These are phyloP conservation scores for Pediacus dermestoides DNA, from an alignment of 2,888 invertebrate genomes.

Conservation along the genomic window DNA sequence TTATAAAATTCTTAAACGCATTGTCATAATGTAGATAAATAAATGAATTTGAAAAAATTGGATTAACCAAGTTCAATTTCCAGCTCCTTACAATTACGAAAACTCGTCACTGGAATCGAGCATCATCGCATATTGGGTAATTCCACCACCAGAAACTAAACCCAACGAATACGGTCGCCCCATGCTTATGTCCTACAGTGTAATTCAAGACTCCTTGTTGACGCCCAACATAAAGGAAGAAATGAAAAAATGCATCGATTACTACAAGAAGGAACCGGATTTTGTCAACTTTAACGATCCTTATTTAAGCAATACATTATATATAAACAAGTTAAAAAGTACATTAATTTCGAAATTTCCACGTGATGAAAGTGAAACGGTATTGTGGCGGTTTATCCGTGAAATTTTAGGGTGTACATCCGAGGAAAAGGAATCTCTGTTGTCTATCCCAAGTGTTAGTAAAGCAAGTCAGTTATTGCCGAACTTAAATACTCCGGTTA, in stretches of 20 bases:
- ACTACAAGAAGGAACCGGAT: slow-evolving; percentile 70
- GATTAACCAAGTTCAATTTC: slow-evolving; percentile 35
- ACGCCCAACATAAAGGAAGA: slow-evolving; percentile 79
- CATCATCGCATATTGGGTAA: slow-evolving; percentile 87
- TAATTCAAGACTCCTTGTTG: slow-evolving; percentile 76
- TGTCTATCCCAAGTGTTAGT: slow-evolving; percentile 55
- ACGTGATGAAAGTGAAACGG: slow-evolving; percentile 67
- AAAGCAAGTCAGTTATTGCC: slow-evolving; percentile 42
- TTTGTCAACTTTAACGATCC: slow-evolving; percentile 64
- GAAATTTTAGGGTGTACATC: slow-evolving; percentile 72
- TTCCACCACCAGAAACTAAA: slow-evolving; percentile 91
- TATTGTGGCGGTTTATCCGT: slow-evolving; percentile 75
- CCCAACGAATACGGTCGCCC: slow-evolving; percentile 91
- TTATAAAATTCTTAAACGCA: too few species aligned
- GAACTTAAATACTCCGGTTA: slow-evolving; percentile 41
- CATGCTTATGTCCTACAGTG: slow-evolving; percentile 82
- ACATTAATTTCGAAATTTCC: slow-evolving; percentile 80
- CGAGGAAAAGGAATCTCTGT: slow-evolving; percentile 62
- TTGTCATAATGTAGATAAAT: too few species aligned
- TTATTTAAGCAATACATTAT: slow-evolving; percentile 68
- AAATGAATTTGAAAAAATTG: not conserved
- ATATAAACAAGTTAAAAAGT: slow-evolving; percentile 80
- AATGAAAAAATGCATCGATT: slow-evolving; percentile 81
- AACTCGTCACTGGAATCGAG: slow-evolving; percentile 78
- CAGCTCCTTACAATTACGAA: slow-evolving; percentile 81